Evolutionary conservation across 2,797 vertebrate species (phyloP).

Genomic region (Siniperca obscura): DNA sequence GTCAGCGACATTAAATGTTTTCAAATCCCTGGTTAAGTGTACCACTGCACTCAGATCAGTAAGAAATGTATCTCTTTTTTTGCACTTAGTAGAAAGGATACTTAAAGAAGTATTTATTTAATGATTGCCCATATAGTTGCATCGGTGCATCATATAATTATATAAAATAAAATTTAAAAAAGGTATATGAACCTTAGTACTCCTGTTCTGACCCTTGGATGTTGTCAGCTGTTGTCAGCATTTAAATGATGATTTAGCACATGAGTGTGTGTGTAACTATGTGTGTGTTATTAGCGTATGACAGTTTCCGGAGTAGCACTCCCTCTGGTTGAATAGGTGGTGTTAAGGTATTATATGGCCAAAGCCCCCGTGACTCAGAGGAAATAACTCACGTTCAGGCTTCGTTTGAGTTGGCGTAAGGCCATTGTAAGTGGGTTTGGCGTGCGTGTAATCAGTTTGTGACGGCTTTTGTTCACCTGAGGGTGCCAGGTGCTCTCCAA

Average conservation of each 20-base stretch:
- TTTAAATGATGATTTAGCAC: constrained; percentile 11
- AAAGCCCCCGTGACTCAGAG: constrained; percentile 67
- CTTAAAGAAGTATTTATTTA: neutral
- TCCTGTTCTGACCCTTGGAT: neutral
- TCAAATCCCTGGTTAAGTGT: neutral
- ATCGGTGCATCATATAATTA: neutral
- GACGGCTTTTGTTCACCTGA: constrained; percentile 56
- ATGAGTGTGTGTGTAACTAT: constrained; percentile 13
- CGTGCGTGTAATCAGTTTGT: constrained; percentile 57
- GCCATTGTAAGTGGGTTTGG: constrained; percentile 46
- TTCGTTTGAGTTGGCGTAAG: constrained; percentile 39
- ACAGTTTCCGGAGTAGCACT: constrained; percentile 46
- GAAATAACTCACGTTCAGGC: constrained; percentile 60
- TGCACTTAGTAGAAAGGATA: neutral
- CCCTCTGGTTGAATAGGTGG: constrained; percentile 47
- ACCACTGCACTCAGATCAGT: neutral
- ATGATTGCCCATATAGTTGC: neutral
- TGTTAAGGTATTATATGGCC: constrained; percentile 55
- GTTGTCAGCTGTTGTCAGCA: neutral
- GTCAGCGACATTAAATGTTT: neutral
- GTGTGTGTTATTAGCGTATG: constrained; percentile 23
- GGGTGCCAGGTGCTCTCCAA: constrained; percentile 65
- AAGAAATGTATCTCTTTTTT: neutral
- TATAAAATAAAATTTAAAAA: neutral
- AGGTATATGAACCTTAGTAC: neutral